phyloP scores from a whole-genome alignment of 2,888 invertebrate genomes.

The Selenia dentaria region DNA sequence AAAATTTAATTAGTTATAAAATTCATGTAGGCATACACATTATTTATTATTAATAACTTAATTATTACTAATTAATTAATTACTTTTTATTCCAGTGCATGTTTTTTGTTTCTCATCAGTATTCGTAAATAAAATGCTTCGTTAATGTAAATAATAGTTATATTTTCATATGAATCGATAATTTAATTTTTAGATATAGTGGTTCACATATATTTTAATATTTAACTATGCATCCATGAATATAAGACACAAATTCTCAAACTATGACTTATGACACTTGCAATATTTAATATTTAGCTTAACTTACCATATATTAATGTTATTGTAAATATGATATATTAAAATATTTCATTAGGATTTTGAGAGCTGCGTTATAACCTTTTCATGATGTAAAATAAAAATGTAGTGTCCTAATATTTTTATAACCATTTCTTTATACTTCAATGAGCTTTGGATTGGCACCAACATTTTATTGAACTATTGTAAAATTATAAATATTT shows the following conservation, averaged over 20 bases:
- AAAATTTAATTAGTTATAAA: too few relatives aligned
- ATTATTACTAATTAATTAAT: slow-evolving; percentile 7
- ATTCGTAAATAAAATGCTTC: slow-evolving; percentile 56
- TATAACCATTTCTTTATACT: slow-evolving; percentile 39
- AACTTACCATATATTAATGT: slow-evolving; percentile 48
- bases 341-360: slow-evolving; percentile 38
- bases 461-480: slow-evolving; percentile 38
- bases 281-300: slow-evolving; percentile 69
- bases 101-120: slow-evolving; percentile 56
- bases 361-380: slow-evolving; percentile 38
- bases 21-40: too few relatives aligned
- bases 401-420: slow-evolving; percentile 31
- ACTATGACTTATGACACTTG: slow-evolving; percentile 69
- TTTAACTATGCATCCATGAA: slow-evolving; percentile 19
- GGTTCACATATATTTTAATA: slow-evolving; percentile 71
- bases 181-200: slow-evolving; percentile 19
- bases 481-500: slow-evolving; percentile 30
- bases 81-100: slow-evolving; percentile 51
- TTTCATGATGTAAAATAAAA: slow-evolving; percentile 41
- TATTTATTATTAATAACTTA: too few relatives aligned
- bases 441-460: slow-evolving; percentile 54
- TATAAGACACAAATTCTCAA: slow-evolving; percentile 45
- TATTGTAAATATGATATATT: slow-evolving; percentile 63
- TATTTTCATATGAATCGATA: slow-evolving; percentile 61
- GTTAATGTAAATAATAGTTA: slow-evolving; percentile 70